Conservation (phyloP, 2,888 invertebrate genomes). For the Tipula confusa region DNA sequence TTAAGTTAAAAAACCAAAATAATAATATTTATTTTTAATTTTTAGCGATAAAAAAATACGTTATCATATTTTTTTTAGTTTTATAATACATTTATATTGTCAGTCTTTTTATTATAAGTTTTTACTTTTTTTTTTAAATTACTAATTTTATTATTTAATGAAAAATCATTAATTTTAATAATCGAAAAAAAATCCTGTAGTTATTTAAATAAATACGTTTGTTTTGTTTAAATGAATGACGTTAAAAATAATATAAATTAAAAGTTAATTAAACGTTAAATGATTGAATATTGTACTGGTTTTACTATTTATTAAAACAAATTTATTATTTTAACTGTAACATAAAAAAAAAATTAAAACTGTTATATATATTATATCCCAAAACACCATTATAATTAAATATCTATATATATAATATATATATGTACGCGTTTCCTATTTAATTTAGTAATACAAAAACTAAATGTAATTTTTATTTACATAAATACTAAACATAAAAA, state of each 20-base stretch:
- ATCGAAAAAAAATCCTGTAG: neutral
- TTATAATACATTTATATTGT: neutral
- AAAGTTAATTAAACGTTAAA: neutral
- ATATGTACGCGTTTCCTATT: neutral
- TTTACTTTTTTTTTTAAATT: neutral
- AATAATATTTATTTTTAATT: neutral
- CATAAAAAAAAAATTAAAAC: neutral
- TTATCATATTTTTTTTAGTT: neutral
- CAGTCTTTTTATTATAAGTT: neutral
- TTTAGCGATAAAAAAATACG: neutral
- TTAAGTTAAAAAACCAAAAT: too few species aligned
- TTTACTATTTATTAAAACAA: neutral
- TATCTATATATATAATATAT: neutral
- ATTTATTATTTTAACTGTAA: neutral
- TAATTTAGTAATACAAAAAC: neutral
- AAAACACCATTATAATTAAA: neutral
- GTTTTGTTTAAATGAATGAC: neutral
- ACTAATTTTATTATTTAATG: neutral
- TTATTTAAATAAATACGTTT: neutral
- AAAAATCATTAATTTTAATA: neutral
- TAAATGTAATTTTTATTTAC: neutral
- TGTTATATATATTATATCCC: neutral
- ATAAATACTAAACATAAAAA: neutral
- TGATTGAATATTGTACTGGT: neutral
- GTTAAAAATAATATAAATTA: slow-evolving; percentile 4